Evolutionary conservation across 2,113 vertebrate species (phyloP).

Genomic region (Clupea harengus): DNA sequence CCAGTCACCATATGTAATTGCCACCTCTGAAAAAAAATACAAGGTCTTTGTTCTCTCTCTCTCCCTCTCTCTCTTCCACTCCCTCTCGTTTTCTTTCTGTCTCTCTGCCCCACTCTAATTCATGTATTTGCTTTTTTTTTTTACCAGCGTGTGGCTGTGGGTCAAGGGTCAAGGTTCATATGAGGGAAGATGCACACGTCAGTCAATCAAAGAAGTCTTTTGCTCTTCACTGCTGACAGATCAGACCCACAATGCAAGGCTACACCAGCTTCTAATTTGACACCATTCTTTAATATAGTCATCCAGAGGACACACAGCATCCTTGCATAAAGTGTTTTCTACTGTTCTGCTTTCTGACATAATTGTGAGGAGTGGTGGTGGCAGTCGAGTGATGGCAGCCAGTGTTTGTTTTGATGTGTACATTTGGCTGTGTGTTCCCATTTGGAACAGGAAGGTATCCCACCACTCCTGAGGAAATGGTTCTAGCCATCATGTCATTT

Average conservation of each 20-base stretch:
- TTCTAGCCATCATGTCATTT: background rate
- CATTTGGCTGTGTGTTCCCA: background rate
- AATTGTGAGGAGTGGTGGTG: background rate
- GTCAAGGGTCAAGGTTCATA: background rate
- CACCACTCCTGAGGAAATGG: background rate
- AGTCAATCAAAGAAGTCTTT: background rate
- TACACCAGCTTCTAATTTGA: background rate
- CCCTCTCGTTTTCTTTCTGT: background rate
- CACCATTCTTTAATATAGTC: background rate
- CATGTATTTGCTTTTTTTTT: background rate
- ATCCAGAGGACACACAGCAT: background rate
- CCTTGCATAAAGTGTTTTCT: background rate
- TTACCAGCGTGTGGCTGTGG: background rate
- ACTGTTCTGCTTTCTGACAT: background rate
- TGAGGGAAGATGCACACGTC: background rate
- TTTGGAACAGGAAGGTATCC: constrained; percentile 9
- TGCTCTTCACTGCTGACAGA: background rate
- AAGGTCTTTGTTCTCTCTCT: constrained; percentile 61
- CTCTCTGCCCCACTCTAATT: background rate
- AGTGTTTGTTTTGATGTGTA: constrained; percentile 16
- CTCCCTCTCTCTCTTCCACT: background rate
- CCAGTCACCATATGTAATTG: constrained; percentile 62
- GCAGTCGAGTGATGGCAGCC: background rate
- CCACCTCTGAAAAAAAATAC: constrained; percentile 44
- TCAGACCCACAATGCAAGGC: background rate